Percentiles rank a stretch among this genome's conserved stretches.
Conservation (phyloP, 2,113 vertebrate species). For the Varanus komodoensis region DNA sequence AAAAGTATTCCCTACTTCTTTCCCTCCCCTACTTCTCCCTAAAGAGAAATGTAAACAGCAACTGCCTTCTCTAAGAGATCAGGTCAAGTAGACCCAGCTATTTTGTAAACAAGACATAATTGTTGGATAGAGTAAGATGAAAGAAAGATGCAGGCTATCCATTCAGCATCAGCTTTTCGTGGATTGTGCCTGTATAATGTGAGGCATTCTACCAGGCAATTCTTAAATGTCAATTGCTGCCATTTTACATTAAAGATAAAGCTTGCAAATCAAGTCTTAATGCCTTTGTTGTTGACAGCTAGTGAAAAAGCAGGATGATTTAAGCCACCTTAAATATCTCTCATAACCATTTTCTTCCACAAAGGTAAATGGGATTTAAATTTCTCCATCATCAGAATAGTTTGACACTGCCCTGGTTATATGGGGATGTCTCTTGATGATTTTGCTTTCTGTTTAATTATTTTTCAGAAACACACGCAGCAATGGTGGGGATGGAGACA, state of each 20-base stretch:
- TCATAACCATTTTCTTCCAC: slow-evolving; percentile 58
- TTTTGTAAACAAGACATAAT: slow-evolving; percentile 11
- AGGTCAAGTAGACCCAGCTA: accelerated
- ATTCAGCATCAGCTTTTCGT: slow-evolving; percentile 25
- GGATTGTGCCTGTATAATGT: slow-evolving; percentile 49
- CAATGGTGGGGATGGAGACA: not conserved
- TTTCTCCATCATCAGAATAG: slow-evolving; percentile 53
- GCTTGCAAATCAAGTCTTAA: slow-evolving; percentile 72
- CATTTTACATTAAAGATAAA: slow-evolving; percentile 75
- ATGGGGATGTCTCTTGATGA: not conserved
- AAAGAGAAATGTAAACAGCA: not conserved
- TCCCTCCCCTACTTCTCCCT: not conserved
- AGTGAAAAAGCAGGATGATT: slow-evolving; percentile 64
- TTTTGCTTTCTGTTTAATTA: not conserved
- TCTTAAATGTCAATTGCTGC: slow-evolving; percentile 75
- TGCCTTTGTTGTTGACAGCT: slow-evolving; percentile 73
- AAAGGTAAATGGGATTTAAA: slow-evolving; percentile 73
- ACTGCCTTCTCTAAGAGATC: not conserved
- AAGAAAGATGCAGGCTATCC: slow-evolving; percentile 33
- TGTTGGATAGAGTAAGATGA: slow-evolving; percentile 37
- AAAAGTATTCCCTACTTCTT: not conserved
- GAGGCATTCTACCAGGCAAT: slow-evolving; percentile 39
- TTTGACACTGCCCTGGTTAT: not conserved
- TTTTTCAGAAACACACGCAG: not conserved
- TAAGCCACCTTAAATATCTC: slow-evolving; percentile 70